A percentile compares a stretch with the other conserved stretches of the same genome.
phyloP scores from a whole-genome alignment of 2,888 invertebrate genomes.

The Drosophila gaucha region DNA sequence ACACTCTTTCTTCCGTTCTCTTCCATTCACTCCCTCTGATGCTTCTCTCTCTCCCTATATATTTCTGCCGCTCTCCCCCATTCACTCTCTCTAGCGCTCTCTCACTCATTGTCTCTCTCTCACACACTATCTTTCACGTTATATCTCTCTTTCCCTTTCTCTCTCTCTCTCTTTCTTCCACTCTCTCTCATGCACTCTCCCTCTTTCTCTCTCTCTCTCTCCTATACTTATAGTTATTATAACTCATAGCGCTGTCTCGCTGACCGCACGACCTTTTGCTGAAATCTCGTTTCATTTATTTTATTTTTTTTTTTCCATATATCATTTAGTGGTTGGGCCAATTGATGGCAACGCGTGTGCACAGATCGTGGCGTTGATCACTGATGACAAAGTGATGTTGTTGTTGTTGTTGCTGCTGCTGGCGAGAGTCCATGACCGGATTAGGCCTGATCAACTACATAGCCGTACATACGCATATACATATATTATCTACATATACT shows the following conservation, averaged over 20 bases:
- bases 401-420: background rate
- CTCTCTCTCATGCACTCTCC: too few species aligned
- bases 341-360: constrained; percentile 23
- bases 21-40: too few species aligned
- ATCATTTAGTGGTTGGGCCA: constrained; percentile 28
- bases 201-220: background rate
- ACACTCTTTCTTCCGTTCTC: too few species aligned
- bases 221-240: background rate
- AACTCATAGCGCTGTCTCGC: constrained; percentile 10
- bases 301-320: constrained; percentile 14
- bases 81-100: too few species aligned
- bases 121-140: background rate
- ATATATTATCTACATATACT: background rate
- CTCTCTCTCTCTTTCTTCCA: background rate
- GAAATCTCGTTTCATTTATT: constrained; percentile 34
- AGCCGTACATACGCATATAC: constrained; percentile 10
- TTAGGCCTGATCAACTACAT: constrained; percentile 43
- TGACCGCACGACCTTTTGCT: constrained; percentile 9
- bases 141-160: too few species aligned
- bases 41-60: background rate
- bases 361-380: constrained; percentile 13
- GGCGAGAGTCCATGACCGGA: constrained; percentile 52
- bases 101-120: background rate
- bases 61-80: too few species aligned
- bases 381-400: constrained; percentile 21